Conservation (phyloP, 1,140 invertebrate genomes). For the fruit fly (Drosophila melanogaster) region Release_6_plus_ISO1_MT NT_033777.3:7541001-7541500, state of each 20-base stretch:
- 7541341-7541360: slow-evolving; percentile 1
- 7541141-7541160: not conserved
- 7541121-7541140: slow-evolving; percentile 13
- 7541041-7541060: slow-evolving; percentile 87
- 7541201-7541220: slow-evolving; percentile 20
- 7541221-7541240: slow-evolving; percentile 21
- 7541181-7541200: slow-evolving; percentile 47
- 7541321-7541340: slow-evolving; percentile 27
- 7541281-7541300: slow-evolving; percentile 1
- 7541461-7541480: not conserved
- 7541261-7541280: slow-evolving; percentile 36
- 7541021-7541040: slow-evolving; percentile 88
- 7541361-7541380: not conserved
- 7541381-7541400: slow-evolving; percentile 5
- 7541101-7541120: slow-evolving; percentile 51
- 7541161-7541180: not conserved
- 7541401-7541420: not conserved
- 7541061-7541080: slow-evolving; percentile 72
- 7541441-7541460: too few relatives aligned
- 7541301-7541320: slow-evolving; percentile 44
- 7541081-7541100: slow-evolving; percentile 51
- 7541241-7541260: slow-evolving; percentile 45
- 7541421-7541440: slow-evolving; percentile 7
- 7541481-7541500: too few relatives aligned
- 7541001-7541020: slow-evolving; percentile 87